Base-by-base conservation (phyloP, 2,797 vertebrate species). In the Chaetodon trifasciatus region DNA sequence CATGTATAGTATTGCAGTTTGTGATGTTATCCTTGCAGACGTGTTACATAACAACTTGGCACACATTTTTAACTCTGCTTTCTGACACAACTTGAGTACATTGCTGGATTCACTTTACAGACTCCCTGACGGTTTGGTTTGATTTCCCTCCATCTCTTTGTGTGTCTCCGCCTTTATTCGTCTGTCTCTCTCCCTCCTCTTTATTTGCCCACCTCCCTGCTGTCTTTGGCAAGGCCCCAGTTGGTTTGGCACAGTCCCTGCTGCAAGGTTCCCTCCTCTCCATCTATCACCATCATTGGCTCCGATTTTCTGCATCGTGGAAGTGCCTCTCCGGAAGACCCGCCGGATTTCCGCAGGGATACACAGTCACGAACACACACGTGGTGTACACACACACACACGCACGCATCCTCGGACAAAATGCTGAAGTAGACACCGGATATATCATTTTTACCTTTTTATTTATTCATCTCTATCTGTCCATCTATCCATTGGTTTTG, bases 381-480 rank as follows among this genome's bases (percentile, higher is more conserved):
- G 32, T 53, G 32, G 37, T 24, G 37, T 21, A 7, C 42, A 47
- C 35, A n/a, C 52, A 37, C 60, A 52, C 71, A 62, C 70, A 70
- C 32, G 62, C 66, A 57, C 15, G 52, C 68, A 83, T 46, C 57
- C 60, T 57, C 13, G n/a, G 42, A 80, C 70, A 84, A 82, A 89
- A 76, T 13, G 63, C 49, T 76, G 67, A 75, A 65, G 52, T 21
- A 70, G 75, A 84, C 47, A 9, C 49, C 61, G 46, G 81, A 82
- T 77, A 60, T 85, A 89, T 88, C 79, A 86, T 87, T 91, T 91
- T 86, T 84, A 76, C 57, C 85, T 83, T 81, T 88, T 93, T 82
- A 90, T 91, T 92, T 89, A 93, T 94, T 91, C 72, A 93, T 90
- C 70, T 85, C 87, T 64, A 69, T 84, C 86, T 78, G 77, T 86